Evolutionary conservation across 2,113 vertebrate species (phyloP).

Genomic region (Atrichornis clamosus): DNA sequence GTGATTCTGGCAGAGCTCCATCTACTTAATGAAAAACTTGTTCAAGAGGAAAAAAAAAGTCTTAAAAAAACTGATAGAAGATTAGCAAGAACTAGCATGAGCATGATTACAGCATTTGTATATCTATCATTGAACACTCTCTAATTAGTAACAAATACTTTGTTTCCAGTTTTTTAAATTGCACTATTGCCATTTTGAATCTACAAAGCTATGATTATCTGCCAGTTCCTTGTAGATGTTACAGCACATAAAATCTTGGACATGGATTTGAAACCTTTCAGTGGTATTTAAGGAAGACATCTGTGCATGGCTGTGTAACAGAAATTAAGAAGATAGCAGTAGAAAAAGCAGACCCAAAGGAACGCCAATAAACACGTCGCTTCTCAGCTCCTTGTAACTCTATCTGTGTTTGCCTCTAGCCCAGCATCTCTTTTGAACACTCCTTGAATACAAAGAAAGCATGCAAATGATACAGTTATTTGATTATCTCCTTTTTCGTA

Average conservation of each 20-base stretch:
- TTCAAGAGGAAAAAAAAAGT: not conserved
- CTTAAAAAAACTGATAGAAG: not conserved
- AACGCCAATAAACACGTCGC: not conserved
- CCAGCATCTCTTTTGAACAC: not conserved
- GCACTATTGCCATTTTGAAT: not conserved
- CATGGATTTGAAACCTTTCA: not conserved
- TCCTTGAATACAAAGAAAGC: not conserved
- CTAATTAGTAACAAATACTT: conserved; percentile 8
- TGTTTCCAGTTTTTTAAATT: not conserved
- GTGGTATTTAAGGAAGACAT: not conserved
- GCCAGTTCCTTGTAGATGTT: not conserved
- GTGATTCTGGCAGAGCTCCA: conserved; percentile 36
- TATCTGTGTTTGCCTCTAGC: not conserved
- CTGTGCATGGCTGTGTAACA: not conserved
- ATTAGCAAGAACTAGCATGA: conserved; percentile 24
- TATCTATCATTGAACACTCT: not conserved
- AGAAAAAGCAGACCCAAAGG: not conserved
- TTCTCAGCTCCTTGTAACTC: not conserved
- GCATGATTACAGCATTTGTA: not conserved
- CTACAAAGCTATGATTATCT: not conserved
- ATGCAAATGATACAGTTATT: not conserved
- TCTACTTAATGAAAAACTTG: conserved; percentile 42
- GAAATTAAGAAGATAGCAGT: not conserved
- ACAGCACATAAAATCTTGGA: not conserved
- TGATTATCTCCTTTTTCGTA: not conserved